Evolutionary conservation across 64 coral and sea anemone genomes (phyloP).

Genomic region (Montipora capricornis): DNA sequence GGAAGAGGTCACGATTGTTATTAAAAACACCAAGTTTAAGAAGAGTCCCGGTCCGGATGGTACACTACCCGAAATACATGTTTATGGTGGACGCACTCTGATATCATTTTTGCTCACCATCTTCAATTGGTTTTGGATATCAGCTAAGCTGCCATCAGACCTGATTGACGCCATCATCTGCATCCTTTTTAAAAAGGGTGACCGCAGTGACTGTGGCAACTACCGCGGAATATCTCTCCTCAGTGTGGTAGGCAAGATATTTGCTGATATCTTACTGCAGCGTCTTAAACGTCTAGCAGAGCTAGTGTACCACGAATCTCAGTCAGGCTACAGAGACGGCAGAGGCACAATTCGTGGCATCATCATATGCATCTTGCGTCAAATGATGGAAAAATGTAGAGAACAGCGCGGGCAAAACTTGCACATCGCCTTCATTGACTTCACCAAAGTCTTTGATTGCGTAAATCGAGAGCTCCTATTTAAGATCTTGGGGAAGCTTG

Average conservation of each 20-base stretch:
- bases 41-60: neutral
- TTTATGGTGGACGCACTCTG: constrained; percentile 7
- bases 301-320: constrained; percentile 2
- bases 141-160: constrained; percentile 10
- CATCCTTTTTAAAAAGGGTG: constrained; percentile 29
- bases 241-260: neutral
- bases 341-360: constrained; percentile 23
- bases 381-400: constrained; percentile 27
- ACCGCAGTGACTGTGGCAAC: constrained; percentile 12
- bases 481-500: constrained; percentile 1
- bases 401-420: constrained; percentile 19
- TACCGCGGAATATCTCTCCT: constrained; percentile 6
- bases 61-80: constrained; percentile 33
- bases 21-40: constrained; percentile 26
- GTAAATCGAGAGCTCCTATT: constrained; percentile 14
- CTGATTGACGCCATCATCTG: neutral
- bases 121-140: neutral
- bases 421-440: constrained; percentile 20
- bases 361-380: constrained; percentile 2
- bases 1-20: constrained; percentile 24
- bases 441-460: constrained; percentile 7
- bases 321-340: neutral
- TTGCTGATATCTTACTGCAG: constrained; percentile 28
- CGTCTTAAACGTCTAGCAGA: constrained; percentile 9
- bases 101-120: neutral